Conservation (phyloP, 2,113 vertebrate species). For the Stegastes partitus region DNA sequence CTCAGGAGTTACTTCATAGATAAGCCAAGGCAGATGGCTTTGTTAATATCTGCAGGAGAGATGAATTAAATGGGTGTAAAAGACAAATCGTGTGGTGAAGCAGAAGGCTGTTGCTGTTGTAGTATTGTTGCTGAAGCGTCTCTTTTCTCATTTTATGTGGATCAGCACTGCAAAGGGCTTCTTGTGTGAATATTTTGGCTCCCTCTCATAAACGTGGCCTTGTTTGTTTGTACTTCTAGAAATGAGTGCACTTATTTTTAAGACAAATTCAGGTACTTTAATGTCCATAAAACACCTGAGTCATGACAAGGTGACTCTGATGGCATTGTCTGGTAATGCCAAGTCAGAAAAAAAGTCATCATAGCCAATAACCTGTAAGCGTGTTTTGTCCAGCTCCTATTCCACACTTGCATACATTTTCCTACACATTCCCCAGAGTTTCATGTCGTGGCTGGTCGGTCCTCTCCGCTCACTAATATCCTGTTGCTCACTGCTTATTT, state of each 20-base stretch:
- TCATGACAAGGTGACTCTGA: background rate
- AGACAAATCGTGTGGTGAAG: background rate
- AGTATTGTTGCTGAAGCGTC: background rate
- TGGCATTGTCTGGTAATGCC: conserved; percentile 6
- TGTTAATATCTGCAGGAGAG: background rate
- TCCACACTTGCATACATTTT: conserved; percentile 12
- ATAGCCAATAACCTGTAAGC: background rate
- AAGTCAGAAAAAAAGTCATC: background rate
- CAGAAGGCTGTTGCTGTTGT: background rate
- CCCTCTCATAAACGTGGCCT: background rate
- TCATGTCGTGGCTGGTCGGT: conserved; percentile 69
- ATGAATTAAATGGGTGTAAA: background rate
- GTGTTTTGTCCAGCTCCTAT: conserved; percentile 10
- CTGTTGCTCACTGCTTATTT: conserved; percentile 57
- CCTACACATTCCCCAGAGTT: conserved; percentile 62
- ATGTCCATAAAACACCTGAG: no score
- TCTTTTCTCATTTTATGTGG: background rate
- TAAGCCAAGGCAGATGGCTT: background rate
- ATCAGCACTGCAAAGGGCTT: no score
- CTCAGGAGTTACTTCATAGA: background rate
- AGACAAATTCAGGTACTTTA: background rate
- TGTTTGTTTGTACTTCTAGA: conserved; percentile 4
- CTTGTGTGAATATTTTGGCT: background rate
- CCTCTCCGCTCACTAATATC: conserved; percentile 37
- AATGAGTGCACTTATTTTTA: background rate